These are phyloP conservation scores for Tholera decimalis DNA, from an alignment of 2,888 invertebrate genomes.

Conservation along the genomic window DNA sequence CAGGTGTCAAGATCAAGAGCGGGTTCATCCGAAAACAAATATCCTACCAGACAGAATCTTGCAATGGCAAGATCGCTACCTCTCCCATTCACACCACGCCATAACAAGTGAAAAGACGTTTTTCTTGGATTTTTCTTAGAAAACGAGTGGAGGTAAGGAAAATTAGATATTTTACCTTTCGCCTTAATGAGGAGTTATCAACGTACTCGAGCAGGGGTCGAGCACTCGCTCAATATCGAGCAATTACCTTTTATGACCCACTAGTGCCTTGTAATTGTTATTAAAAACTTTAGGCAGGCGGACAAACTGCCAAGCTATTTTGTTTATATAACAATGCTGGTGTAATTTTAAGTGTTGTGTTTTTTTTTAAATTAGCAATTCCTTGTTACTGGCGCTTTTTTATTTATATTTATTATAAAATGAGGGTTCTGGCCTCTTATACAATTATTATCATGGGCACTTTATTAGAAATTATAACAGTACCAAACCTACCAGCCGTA, in stretches of 20 bases:
- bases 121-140: constrained; percentile 83
- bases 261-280: constrained; percentile 64
- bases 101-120: constrained; percentile 74
- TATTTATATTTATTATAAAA: neutral
- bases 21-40: too few relatives aligned
- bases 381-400: too few relatives aligned
- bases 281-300: constrained; percentile 58
- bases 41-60: too few relatives aligned
- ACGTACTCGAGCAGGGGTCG: constrained; percentile 68
- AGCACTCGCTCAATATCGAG: constrained; percentile 76
- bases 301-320: constrained; percentile 37
- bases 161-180: constrained; percentile 83
- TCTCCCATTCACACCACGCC: constrained; percentile 54
- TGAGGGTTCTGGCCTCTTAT: neutral
- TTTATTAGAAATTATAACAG: too few relatives aligned
- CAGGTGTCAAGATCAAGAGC: too few relatives aligned
- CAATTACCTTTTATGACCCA: constrained; percentile 76
- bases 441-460: too few relatives aligned
- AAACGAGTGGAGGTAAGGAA: constrained; percentile 76
- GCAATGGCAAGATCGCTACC: constrained; percentile 5
- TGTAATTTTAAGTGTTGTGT: constrained; percentile 31
- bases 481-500: too few relatives aligned
- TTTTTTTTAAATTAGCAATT: constrained; percentile 25
- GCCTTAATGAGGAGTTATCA: constrained; percentile 83
- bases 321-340: too few relatives aligned